Evolutionary conservation across 2,113 vertebrate species (phyloP), one percentile per base, ranked within the genome.

Genomic region (Forbesichthys agassizii): DNA sequence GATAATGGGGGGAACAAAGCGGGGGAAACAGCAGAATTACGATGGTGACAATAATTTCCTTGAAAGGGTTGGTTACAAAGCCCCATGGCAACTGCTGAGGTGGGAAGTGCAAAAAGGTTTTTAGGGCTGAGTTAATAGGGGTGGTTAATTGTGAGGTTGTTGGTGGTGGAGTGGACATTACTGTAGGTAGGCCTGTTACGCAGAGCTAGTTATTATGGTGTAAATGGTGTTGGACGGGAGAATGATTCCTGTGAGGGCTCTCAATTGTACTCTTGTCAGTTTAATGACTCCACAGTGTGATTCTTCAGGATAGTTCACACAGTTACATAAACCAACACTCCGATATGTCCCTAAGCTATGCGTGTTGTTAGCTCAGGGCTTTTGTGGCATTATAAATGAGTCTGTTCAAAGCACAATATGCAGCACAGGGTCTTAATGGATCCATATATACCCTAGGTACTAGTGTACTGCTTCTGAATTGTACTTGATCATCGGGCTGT

Each of bases 241-340:
- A 57, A 68, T 70, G 74, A 74, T 75, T 69, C 18, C 12, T 60
- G 66, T 67, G 85, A 87, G 81, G 79, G 84, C 85, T 78, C 86
- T 91, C 82, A 82, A 88, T 78, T 33, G 75, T 79, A 73, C 77
- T 89, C 71, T 51, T 75, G 81, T 75, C 73, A 11, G 69, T 80
- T 88, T 84, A 84, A 86, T 79, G 74, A 81, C 72, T 80, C 57
- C 68, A n/a, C 64, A 48, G 33, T 14, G 10, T 81, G 82, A 86
- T 91, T 87, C 82, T 76, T 89, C 87, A 85, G 81, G 71, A 83
- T 74, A 46, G 75, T 82, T 72, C 80, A 75, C 74, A 65, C 71
- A 67, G 71, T 89, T 90, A 88, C 72, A 73, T 85, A 88, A 91
- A 76, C 5, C 14, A 27, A n/a, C 62, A 42, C 69, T 42, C 36